A percentile compares a stretch with the other conserved stretches of the same genome.
These are phyloP conservation scores for Crotalus viridis DNA, from an alignment of 2,113 vertebrate genomes.

Conservation along the genomic window DNA sequence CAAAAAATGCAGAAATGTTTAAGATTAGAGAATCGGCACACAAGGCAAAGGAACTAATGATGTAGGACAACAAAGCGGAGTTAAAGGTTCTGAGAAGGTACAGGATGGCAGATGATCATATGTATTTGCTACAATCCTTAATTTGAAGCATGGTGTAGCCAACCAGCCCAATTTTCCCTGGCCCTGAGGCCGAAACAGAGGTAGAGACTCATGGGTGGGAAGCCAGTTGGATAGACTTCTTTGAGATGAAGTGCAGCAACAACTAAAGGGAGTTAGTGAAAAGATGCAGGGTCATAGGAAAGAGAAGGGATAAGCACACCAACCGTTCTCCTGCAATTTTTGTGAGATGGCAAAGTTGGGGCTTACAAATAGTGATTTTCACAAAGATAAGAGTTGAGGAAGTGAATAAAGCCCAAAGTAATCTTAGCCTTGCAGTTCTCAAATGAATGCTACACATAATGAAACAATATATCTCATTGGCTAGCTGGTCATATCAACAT, in stretches of 20 bases:
- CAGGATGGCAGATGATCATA: neutral
- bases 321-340: neutral
- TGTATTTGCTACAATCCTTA: neutral
- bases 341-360: neutral
- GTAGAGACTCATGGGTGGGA: neutral
- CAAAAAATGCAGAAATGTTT: neutral
- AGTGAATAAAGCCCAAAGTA: neutral
- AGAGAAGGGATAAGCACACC: neutral
- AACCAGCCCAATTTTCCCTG: neutral
- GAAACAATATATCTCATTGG: neutral
- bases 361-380: neutral
- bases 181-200: neutral
- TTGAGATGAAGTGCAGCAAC: neutral
- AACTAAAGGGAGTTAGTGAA: neutral
- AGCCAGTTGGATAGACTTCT: neutral
- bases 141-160: neutral
- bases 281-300: neutral
- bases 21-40: neutral
- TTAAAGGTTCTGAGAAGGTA: neutral
- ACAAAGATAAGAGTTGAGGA: neutral
- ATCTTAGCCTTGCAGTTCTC: neutral
- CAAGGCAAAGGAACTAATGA: neutral
- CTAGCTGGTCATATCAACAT: neutral
- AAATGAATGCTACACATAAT: neutral
- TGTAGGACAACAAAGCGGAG: neutral